phyloP scores from a whole-genome alignment of 1,140 invertebrate genomes.

The Drosophila watanabei region DNA sequence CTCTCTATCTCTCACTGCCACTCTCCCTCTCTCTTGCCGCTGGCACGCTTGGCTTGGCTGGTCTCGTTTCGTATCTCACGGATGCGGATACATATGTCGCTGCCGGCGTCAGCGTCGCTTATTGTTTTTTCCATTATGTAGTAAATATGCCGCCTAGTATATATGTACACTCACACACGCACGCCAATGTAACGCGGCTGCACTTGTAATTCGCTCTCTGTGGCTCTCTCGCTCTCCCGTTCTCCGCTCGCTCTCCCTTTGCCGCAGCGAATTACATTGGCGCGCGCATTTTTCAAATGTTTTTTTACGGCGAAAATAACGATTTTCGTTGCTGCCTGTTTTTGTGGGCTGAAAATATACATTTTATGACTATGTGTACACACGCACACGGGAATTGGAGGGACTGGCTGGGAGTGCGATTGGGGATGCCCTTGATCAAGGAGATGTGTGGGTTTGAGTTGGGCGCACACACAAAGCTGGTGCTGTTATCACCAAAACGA shows the following conservation, averaged over 20 bases:
- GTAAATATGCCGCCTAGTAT: conserved; percentile 65
- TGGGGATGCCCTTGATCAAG: conserved; percentile 76
- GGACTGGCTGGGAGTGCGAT: conserved; percentile 4
- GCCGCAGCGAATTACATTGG: conserved; percentile 74
- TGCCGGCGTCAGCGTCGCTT: conserved; percentile 41
- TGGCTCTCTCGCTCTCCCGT: conserved; percentile 9
- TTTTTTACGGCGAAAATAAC: conserved; percentile 83
- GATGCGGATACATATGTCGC: conserved; percentile 64
- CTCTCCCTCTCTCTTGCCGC: conserved; percentile 13
- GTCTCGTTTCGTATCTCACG: conserved; percentile 65
- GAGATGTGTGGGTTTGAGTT: conserved; percentile 74
- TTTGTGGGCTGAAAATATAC: conserved; percentile 78
- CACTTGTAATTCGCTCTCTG: conserved; percentile 71
- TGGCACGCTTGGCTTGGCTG: conserved; percentile 70
- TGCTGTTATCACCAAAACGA: conserved; percentile 23
- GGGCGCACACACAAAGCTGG: conserved; percentile 39
- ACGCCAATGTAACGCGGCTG: conserved; percentile 48
- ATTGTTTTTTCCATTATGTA: conserved; percentile 74
- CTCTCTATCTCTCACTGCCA: not conserved
- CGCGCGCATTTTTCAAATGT: conserved; percentile 81
- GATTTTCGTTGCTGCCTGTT: conserved; percentile 73
- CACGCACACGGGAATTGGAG: conserved; percentile 37
- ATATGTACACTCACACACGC: conserved; percentile 9
- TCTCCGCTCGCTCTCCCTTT: conserved; percentile 13
- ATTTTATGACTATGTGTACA: conserved; percentile 70